Evolutionary conservation across 2,888 invertebrate genomes (phyloP).

Genomic region (Oscheius sp.): DNA sequence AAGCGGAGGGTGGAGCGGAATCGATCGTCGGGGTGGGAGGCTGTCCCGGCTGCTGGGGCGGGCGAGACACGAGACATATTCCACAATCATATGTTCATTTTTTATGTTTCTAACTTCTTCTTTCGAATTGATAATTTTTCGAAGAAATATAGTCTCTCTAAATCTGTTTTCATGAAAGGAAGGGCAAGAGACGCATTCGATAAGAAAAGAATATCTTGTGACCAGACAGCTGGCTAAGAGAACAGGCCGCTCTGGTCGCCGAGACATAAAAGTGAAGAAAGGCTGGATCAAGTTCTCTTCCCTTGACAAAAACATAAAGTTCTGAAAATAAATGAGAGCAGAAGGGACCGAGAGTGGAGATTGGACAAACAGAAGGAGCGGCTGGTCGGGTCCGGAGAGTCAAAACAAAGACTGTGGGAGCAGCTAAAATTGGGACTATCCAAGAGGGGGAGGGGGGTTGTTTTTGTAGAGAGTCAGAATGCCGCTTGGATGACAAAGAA

Average conservation of each 20-base stretch:
- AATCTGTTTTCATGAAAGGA: not conserved
- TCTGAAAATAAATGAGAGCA: conserved; percentile 4
- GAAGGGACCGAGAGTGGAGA: conserved; percentile 3
- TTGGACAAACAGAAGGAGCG: conserved; percentile 11
- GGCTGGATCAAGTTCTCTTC: conserved; percentile 1
- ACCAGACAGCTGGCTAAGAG: conserved; percentile 11
- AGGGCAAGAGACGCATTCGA: not conserved
- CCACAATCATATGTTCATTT: not conserved
- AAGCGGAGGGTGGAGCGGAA: conserved; percentile 25
- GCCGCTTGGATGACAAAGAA: no score
- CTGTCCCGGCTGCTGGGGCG: not conserved
- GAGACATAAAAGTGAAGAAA: not conserved
- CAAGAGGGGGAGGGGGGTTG: no score
- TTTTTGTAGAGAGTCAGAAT: no score
- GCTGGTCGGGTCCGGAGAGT: not conserved
- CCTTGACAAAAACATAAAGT: not conserved
- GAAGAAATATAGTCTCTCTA: not conserved
- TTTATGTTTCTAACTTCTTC: not conserved
- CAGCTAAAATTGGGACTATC: no score
- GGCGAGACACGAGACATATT: conserved; percentile 5
- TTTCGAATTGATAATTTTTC: not conserved
- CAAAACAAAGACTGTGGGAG: conserved; percentile 7
- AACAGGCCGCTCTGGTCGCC: not conserved
- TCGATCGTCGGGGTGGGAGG: conserved; percentile 22
- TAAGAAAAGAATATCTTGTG: not conserved